phyloP scores from a whole-genome alignment of 2,113 vertebrate species.

The Marcusenius ussheri region DNA sequence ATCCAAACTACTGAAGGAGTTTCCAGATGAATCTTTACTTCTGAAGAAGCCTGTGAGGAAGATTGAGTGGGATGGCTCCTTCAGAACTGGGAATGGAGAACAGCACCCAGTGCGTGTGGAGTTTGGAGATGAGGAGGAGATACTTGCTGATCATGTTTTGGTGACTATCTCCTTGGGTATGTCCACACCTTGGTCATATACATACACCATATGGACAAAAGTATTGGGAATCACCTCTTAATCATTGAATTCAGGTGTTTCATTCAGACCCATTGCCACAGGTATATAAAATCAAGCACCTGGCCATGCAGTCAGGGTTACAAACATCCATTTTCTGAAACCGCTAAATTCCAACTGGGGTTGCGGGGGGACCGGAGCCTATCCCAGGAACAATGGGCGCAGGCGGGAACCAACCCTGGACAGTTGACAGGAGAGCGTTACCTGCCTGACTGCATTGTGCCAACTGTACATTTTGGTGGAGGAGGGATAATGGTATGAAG shows the following conservation, averaged over 20 bases:
- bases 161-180: constrained; percentile 44
- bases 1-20: constrained; percentile 23
- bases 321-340: neutral
- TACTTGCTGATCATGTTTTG: constrained; percentile 42
- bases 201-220: neutral
- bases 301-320: neutral
- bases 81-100: constrained; percentile 9
- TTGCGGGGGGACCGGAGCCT: no score
- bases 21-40: constrained; percentile 33
- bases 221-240: neutral
- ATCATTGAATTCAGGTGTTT: neutral
- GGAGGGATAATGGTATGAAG: no score
- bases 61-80: constrained; percentile 39
- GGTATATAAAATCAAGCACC: neutral
- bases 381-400: no score
- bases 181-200: neutral
- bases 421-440: no score
- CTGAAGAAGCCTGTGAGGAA: constrained; percentile 29
- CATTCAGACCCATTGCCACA: neutral
- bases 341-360: no score
- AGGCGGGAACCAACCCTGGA: no score
- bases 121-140: constrained; percentile 33
- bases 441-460: no score
- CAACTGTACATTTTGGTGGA: no score
- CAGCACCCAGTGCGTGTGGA: constrained; percentile 35